phyloP scores from a whole-genome alignment of 2,113 vertebrate species.

The Nyctibius bracteatus region DNA sequence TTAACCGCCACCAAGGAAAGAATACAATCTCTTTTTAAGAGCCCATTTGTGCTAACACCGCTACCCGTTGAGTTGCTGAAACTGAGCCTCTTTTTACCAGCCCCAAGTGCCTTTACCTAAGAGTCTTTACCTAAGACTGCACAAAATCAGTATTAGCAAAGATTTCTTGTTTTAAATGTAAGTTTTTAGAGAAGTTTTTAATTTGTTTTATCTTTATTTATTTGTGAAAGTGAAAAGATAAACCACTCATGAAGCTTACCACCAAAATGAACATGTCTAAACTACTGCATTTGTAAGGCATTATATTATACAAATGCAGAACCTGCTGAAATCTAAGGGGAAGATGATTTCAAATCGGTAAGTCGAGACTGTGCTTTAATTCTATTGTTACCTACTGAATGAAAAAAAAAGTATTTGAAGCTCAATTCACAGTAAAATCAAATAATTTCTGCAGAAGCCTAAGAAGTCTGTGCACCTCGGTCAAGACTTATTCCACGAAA shows the following conservation, averaged over 20 bases:
- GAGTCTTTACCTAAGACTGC: not conserved
- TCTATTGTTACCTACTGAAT: not conserved
- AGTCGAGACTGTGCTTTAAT: not conserved
- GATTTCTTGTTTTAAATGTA: not conserved
- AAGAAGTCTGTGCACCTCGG: not conserved
- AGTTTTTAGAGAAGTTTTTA: not conserved
- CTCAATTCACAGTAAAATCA: not conserved
- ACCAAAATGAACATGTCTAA: not conserved
- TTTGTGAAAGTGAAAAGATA: not conserved
- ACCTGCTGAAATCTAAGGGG: not conserved
- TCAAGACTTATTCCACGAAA: not conserved
- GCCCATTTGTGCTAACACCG: not conserved
- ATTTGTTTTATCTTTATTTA: not conserved
- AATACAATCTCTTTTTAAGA: not conserved
- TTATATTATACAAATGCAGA: not conserved
- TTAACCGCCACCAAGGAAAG: not conserved
- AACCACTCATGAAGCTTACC: not conserved
- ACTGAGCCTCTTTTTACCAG: not conserved
- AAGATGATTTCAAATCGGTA: not conserved
- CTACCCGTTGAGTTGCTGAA: not conserved
- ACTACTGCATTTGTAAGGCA: not conserved
- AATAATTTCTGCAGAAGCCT: not conserved
- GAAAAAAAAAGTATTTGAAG: not conserved
- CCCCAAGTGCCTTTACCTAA: not conserved
- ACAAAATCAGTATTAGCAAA: not conserved